phyloP scores from a whole-genome alignment of 2,113 vertebrate species.

The Cnemophilus loriae region DNA sequence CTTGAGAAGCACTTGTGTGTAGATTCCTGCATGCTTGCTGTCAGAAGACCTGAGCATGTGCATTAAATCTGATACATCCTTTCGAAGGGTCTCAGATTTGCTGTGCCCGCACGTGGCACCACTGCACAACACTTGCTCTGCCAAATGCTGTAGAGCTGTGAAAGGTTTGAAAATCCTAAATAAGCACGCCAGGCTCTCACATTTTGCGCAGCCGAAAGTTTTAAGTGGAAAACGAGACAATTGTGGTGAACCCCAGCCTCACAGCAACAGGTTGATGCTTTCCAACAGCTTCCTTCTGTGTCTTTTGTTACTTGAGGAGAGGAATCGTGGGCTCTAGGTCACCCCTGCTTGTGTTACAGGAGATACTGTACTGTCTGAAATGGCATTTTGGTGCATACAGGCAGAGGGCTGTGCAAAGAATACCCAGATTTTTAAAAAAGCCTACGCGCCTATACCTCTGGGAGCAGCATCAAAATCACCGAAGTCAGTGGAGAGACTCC shows the following conservation, averaged over 20 bases:
- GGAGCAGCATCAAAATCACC: neutral
- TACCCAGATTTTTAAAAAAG: neutral
- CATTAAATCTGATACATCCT: neutral
- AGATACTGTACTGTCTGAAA: neutral
- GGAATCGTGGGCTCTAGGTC: neutral
- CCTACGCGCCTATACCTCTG: neutral
- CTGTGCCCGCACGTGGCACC: fast-evolving
- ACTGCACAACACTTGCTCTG: neutral
- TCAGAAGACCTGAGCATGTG: neutral
- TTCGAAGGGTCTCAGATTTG: neutral
- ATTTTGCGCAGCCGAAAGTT: neutral
- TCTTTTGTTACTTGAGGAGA: neutral
- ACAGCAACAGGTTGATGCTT: neutral
- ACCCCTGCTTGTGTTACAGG: neutral
- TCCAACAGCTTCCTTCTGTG: neutral
- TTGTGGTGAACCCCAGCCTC: neutral
- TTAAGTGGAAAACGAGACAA: neutral
- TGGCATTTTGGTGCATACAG: neutral
- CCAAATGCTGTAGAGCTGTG: neutral
- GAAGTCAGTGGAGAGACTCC: neutral
- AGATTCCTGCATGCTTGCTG: neutral
- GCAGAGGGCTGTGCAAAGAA: neutral
- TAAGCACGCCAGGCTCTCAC: neutral
- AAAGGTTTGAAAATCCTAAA: neutral
- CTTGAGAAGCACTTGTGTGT: neutral